Conservation (phyloP, 1,140 invertebrate species). For the Sinonovacula constricta region DNA sequence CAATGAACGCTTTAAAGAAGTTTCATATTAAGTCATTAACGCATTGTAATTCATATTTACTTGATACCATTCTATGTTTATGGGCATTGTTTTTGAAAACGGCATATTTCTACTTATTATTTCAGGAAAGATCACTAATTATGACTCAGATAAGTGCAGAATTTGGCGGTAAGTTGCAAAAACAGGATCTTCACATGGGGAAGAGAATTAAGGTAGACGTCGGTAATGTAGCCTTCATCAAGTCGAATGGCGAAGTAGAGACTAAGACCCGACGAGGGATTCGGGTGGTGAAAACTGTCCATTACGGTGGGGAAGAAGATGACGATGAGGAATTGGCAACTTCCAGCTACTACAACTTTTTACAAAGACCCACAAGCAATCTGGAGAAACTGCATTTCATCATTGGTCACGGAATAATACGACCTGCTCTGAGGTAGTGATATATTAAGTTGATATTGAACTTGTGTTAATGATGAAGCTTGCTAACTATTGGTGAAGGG, state of each 20-base stretch:
- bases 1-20: too few relatives aligned
- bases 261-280: not conserved
- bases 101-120: too few relatives aligned
- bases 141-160: not conserved
- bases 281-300: not conserved
- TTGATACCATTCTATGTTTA: too few relatives aligned
- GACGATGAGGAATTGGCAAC: not conserved
- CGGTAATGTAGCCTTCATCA: not conserved
- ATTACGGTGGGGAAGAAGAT: not conserved
- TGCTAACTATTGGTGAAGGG: too few relatives aligned
- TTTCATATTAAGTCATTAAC: too few relatives aligned
- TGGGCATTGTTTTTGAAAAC: too few relatives aligned
- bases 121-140: too few relatives aligned
- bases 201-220: not conserved
- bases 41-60: too few relatives aligned
- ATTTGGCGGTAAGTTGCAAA: not conserved
- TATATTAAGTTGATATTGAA: too few relatives aligned
- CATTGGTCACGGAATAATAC: conserved; percentile 97
- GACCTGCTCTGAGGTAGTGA: conserved; percentile 95
- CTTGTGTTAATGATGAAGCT: too few relatives aligned
- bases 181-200: not conserved
- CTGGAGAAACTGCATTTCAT: conserved; percentile 99
- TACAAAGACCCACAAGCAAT: conserved; percentile 94
- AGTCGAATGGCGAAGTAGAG: not conserved
- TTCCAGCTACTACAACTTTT: not conserved